These are phyloP conservation scores for Neopipo cinnamomea DNA, from an alignment of 2,113 vertebrate species.

Conservation along the genomic window DNA sequence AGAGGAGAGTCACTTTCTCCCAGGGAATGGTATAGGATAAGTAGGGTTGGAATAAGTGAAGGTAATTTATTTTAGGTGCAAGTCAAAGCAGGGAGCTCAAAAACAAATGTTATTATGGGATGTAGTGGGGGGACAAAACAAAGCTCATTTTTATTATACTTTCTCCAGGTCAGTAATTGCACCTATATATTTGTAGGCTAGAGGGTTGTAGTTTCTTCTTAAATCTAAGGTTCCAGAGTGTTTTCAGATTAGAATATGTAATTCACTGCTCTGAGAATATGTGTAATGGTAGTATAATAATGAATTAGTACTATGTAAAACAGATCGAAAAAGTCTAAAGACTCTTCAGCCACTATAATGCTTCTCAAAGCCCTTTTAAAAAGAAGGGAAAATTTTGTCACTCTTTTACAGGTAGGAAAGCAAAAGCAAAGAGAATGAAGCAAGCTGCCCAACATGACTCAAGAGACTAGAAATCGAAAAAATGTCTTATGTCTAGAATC, in stretches of 20 bases:
- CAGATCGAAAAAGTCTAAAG: not conserved
- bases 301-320: not conserved
- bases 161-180: not conserved
- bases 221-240: not conserved
- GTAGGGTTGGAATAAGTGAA: not conserved
- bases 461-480: not conserved
- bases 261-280: not conserved
- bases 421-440: not conserved
- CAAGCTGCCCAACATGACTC: not conserved
- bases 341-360: not conserved
- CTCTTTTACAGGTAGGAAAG: not conserved
- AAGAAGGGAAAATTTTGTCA: not conserved
- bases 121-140: fast-evolving
- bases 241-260: not conserved
- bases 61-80: not conserved
- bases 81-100: not conserved
- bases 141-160: not conserved
- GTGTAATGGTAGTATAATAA: not conserved
- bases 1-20: not conserved
- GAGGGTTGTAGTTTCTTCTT: not conserved
- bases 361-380: not conserved
- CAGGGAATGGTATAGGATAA: not conserved
- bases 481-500: not conserved
- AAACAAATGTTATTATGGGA: not conserved
- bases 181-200: not conserved